Evolutionary conservation across 2,888 invertebrate genomes (phyloP), one percentile per base, ranked within the genome.

Genomic region (Leptinotarsa haldemani): DNA sequence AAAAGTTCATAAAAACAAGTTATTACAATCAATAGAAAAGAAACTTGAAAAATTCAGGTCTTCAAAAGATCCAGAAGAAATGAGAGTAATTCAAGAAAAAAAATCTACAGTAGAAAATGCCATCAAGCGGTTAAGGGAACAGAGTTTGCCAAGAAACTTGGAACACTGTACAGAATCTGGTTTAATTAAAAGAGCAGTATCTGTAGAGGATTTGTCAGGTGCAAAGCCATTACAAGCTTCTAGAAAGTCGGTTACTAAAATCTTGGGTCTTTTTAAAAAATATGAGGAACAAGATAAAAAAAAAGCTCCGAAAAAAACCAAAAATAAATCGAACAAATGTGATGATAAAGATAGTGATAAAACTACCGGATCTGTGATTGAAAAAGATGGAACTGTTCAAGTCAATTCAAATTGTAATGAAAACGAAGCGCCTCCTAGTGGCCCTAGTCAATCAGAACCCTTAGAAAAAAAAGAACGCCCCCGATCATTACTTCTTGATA

Each of bases 11-110:
- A 89, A 88, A 79, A 89, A 89, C 79, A 90, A 90, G 75, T 89
- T 95, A 79, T 88, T 95, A 56, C 94, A 94, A 83, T 92, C 92
- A 0, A 91, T 95, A 80, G 94, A 95, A 63, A 94, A 94, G 83
- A 93, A 93, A 85, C 89, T 93, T 82, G 94, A 94, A 86, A 94
- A 93, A 84, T 89, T 94, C 52, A 88, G 90, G 25, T 82, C 86
- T 3, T 84, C 85, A 53, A 84, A 84, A 64, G 87, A 88, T 12
- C 61, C 79, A 3, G 80, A 82, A 25, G 83, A 83, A 56, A 73
- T 75, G 7, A 80, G 80, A 70, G 78, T 75, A 9, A 25, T 78
- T 18, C 81, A 82, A 67, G 83, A 85, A 53, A 82, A 83, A 58
- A 85, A 85, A 78, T 89, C 90, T 2, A 88, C 77, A 85, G 88